These are phyloP conservation scores for Aptenodytes forsteri DNA, from an alignment of 2,113 vertebrate species.

Conservation along the genomic window DNA sequence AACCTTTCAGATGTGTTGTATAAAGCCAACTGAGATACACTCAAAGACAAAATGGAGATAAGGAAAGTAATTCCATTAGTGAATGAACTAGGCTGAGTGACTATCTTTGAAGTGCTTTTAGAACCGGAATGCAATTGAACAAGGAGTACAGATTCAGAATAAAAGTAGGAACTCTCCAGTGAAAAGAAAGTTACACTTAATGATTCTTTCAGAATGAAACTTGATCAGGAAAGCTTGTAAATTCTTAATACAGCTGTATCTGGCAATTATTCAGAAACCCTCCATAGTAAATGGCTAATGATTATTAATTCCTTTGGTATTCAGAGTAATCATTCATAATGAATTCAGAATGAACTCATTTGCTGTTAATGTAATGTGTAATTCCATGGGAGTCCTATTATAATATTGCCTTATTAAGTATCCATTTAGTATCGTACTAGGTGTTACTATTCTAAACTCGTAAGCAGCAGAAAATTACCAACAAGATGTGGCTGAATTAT, in stretches of 20 bases:
- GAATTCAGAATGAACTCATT: constrained; percentile 70
- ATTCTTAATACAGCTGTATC: neutral
- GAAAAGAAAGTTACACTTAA: neutral
- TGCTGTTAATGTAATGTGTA: constrained; percentile 52
- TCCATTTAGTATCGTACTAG: constrained; percentile 44
- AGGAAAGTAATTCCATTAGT: constrained; percentile 33
- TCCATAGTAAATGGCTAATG: constrained; percentile 4
- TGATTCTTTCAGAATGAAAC: neutral
- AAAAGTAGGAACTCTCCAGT: neutral
- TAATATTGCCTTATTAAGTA: constrained; percentile 53
- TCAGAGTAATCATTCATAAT: constrained; percentile 58
- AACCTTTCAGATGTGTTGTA: neutral
- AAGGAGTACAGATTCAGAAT: neutral
- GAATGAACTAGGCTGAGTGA: neutral
- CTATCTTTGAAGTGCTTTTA: constrained; percentile 50
- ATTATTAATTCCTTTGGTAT: constrained; percentile 64
- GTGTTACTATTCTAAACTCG: constrained; percentile 14
- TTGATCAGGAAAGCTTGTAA: neutral
- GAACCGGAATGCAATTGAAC: neutral
- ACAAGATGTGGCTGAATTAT: neutral
- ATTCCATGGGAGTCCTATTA: constrained; percentile 50
- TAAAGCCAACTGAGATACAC: neutral
- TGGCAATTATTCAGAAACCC: neutral
- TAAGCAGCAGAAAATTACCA: constrained; percentile 27
- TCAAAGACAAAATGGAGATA: neutral